A percentile compares a stretch with the other conserved stretches of the same genome.
Evolutionary conservation across 2,113 vertebrate species (phyloP).

Genomic region (Tringa solitaria): DNA sequence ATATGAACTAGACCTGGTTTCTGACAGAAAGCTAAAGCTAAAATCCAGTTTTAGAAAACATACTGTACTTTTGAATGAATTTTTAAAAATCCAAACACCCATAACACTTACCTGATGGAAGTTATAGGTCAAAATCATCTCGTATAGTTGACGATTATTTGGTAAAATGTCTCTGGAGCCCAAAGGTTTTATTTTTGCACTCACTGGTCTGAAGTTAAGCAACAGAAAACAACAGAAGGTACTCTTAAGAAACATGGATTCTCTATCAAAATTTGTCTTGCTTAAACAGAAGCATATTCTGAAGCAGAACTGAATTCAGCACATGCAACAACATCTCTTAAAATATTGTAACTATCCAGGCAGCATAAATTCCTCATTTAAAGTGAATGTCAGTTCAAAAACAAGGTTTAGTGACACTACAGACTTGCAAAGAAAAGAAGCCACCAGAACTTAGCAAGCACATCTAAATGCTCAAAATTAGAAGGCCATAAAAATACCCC

Average conservation of each 20-base stretch:
- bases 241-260: background rate
- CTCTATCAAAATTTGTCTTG: background rate
- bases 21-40: background rate
- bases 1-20: background rate
- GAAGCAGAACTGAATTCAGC: background rate
- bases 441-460: background rate
- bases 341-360: background rate
- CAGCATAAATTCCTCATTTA: background rate
- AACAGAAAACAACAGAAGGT: background rate
- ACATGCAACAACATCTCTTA: background rate
- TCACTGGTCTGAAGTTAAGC: slow-evolving; percentile 82
- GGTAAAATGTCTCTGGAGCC: slow-evolving; percentile 90
- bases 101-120: slow-evolving; percentile 89
- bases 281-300: background rate
- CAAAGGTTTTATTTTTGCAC: slow-evolving; percentile 91
- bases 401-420: background rate
- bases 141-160: slow-evolving; percentile 94
- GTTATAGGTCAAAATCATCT: slow-evolving; percentile 91
- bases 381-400: background rate
- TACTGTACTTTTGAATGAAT: background rate
- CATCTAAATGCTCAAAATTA: background rate
- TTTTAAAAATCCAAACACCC: background rate
- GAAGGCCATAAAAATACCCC: background rate
- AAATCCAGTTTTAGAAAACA: background rate
- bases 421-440: background rate